Evolutionary conservation across 92 coral and sea anemone species (phyloP), one percentile per base, ranked within the genome.

Genomic region (Heteractis magnifica): DNA sequence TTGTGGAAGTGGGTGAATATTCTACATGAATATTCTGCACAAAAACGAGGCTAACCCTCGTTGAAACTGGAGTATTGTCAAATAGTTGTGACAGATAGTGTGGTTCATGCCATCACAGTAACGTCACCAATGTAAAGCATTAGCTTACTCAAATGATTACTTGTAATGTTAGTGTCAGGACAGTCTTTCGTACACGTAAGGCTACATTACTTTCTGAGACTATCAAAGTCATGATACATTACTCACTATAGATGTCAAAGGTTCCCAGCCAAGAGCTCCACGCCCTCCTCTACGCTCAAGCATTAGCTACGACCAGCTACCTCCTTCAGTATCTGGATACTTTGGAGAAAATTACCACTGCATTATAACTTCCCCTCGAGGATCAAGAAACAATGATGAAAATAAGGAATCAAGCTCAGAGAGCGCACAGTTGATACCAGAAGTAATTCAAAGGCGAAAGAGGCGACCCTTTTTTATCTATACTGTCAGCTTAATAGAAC

Each of bases 321-420:
- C 94, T 23, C 55, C 81, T 60, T 83, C 93, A 44, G 78, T 84
- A 34, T 48, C 81, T 55, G 70, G 88, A 60, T 93, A 93, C 92
- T 87, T 44, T 89, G 95, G 93, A 9, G 92, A 89, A 56, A 93
- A 92, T 74, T 91, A 87, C 80, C 82, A 78, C 50, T 78, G 77
- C 13, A 52, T 85, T 8, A 85, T 77, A 1, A 34, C 88, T 7
- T 12, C 65, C 2, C 82, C 77, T 18, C 83, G 78, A 49, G 52
- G 79, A 1, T 71, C 56, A 71, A 51, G 8, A 11, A 6, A 50
- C 10, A 14, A 11, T 20, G 16, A 80, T 18, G 9, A 8, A 3
- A 65, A 44, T 44, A 77, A 55, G 5, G 56, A 21, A 44, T 49
- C 91, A 34, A 10, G 16, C 12, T 90, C 72, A 14, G 72, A 56